These are phyloP conservation scores for Tachyglossus aculeatus DNA, from an alignment of 2,797 vertebrate genomes.

Conservation along the genomic window DNA sequence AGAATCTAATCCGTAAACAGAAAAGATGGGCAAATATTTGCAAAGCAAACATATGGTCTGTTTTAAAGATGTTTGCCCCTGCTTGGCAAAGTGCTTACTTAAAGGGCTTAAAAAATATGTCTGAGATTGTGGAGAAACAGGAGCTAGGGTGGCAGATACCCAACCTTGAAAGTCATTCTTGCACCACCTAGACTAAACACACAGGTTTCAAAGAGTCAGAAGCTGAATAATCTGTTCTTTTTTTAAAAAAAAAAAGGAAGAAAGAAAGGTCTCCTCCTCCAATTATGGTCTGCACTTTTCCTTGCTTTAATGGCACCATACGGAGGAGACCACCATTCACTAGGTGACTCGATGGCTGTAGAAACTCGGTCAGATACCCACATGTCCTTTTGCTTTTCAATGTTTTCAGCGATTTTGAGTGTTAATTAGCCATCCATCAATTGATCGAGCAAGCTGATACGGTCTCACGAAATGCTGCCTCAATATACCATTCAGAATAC, in stretches of 20 bases:
- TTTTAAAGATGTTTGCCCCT: constrained; percentile 35
- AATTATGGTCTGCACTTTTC: constrained; percentile 18
- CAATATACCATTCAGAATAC: constrained; percentile 3
- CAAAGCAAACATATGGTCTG: constrained; percentile 35
- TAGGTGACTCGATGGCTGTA: background rate
- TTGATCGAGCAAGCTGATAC: too few relatives aligned
- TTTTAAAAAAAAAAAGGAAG: background rate
- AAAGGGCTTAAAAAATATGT: constrained; percentile 20
- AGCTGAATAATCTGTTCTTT: background rate
- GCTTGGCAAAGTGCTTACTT: constrained; percentile 60
- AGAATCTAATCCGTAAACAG: constrained; percentile 52
- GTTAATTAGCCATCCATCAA: background rate
- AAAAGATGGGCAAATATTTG: constrained; percentile 46
- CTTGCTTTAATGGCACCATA: constrained; percentile 20
- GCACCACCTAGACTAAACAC: constrained; percentile 61
- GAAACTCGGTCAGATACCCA: too few relatives aligned
- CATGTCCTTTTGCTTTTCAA: background rate
- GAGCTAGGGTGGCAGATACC: constrained; percentile 29
- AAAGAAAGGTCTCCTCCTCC: background rate
- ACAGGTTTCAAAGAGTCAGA: constrained; percentile 27
- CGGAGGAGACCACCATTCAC: background rate
- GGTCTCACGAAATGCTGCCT: background rate
- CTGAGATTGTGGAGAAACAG: constrained; percentile 32
- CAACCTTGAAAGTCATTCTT: constrained; percentile 15
- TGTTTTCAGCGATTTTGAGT: background rate